Conservation (phyloP, 2,113 vertebrate genomes). For the Corythaeola cristata region DNA sequence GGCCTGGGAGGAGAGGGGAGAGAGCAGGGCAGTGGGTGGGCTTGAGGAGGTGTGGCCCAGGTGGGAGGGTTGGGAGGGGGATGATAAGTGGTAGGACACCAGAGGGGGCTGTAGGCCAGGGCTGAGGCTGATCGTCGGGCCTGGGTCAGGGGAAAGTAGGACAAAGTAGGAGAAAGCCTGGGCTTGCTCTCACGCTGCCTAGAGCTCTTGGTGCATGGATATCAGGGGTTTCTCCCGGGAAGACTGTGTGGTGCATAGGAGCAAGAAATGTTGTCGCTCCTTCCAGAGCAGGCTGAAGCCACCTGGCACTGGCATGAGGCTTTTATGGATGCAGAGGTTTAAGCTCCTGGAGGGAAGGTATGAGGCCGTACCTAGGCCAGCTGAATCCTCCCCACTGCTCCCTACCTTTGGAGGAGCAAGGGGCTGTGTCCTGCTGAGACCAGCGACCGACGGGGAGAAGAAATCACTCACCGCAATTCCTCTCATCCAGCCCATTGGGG, state of each 20-base stretch:
- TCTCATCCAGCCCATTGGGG: slow-evolving; percentile 89
- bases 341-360: neutral
- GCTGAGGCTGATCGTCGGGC: neutral
- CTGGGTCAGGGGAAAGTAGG: neutral
- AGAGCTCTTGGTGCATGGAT: neutral
- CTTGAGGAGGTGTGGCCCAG: neutral
- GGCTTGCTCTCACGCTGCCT: neutral
- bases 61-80: neutral
- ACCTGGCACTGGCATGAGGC: neutral
- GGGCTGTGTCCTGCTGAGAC: neutral
- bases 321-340: neutral
- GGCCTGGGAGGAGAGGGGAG: neutral
- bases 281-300: neutral
- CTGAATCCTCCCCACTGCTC: neutral
- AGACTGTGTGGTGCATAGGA: neutral
- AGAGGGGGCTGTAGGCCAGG: neutral
- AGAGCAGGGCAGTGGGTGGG: neutral
- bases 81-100: neutral
- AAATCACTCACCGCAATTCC: slow-evolving; percentile 85
- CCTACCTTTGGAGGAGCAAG: neutral
- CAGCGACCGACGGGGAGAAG: fast-evolving
- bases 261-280: neutral
- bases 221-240: neutral
- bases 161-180: neutral
- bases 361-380: neutral